Evolutionary conservation across 1,140 invertebrate species (phyloP), one percentile per base, ranked within the genome.

Genomic region (Paraescarpia echinospica): DNA sequence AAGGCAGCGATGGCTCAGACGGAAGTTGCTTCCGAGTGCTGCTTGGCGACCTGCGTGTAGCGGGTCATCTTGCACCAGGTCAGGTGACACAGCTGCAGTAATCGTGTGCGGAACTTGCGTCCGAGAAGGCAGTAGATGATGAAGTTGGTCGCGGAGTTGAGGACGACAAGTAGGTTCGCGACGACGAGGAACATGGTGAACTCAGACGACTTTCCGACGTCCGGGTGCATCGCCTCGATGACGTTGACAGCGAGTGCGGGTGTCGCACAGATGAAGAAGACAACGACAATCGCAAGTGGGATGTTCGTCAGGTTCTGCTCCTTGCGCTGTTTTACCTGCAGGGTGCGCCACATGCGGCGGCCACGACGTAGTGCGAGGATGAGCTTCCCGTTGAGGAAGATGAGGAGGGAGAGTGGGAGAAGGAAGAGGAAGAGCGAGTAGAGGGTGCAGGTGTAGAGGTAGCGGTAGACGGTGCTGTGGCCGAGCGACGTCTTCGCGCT

Each of bases 101-200:
- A 88, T 8, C 34, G 77, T 6, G 41, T 77, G 27, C 93, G 91
- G 89, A 94, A 94, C 33, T 92, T 93, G 51, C 51, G 91, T 9
- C 93, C 93, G 0, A 94, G 91, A 51, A 94, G 93, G 93, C 93
- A 94, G 92, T 93, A 94, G 91, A 94, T 93, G 93, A 94, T 92
- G 92, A 94, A 93, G 91, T 94, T 94, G 34, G 34, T 88, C 2
- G 93, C 93, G 4, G 93, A 94, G 90, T 93, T 94, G 90, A 94
- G 92, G 18, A 93, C 91, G 31, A 94, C 93, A 9, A 94, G 93
- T 31, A 94, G 90, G 77, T 93, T 94, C 22, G 93, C 88, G 33
- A 91, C 48, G 48, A 93, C 88, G 34, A 94, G 91, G 92, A 93
- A 94, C 9, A 89, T 59, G 89, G 89, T 59, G 88, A 92, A 93